Evolutionary conservation across 1,140 invertebrate genomes (phyloP), one percentile per base, ranked within the genome.

Genomic region (Listronotus oregonensis): DNA sequence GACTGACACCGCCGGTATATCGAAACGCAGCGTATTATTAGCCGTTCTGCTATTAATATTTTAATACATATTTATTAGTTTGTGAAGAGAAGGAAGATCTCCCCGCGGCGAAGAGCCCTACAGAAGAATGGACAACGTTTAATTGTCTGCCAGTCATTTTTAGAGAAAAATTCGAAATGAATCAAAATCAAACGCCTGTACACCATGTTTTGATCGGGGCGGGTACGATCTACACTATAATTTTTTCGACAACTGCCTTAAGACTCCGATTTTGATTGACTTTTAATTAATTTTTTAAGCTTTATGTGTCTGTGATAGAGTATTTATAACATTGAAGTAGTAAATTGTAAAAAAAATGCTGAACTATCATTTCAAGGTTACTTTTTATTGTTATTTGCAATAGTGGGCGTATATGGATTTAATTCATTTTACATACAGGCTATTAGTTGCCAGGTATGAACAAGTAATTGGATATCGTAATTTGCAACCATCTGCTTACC

Each of bases 51-150:
- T 64, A 64, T 64, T 65, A 65, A 65, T 65, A 65, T 51, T 66
- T 66, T 66, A 66, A 66, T 66, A 66, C 64, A 66, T 66, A 66
- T 66, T 66, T 66, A 66, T 66, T 66, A 66, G 64, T 66, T 66
- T 66, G 64, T 60, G 64, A 66, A 57, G 54, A 59, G 63, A 58
- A 57, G 52, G 54, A 57, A 57, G 46, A 58, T 51, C 50, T 51
- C 21, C 42, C 55, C 40, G 64, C 55, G 47, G 64, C 32, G 50
- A 52, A 17, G 46, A 52, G 50, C 37, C 14, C 42, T 39, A 47
- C 55, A 52, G 56, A 59, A 66, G 64, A 66, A 66, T 66, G 64
- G 64, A 66, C 62, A 64, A 60, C 55, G 47, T 59, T 66, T 66
- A 66, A 66, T 66, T 66, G 64, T 66, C 47, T 60, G 64, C 49